These are phyloP conservation scores for Goniozus legneri DNA, from an alignment of 1,140 invertebrate species.

Conservation along the genomic window DNA sequence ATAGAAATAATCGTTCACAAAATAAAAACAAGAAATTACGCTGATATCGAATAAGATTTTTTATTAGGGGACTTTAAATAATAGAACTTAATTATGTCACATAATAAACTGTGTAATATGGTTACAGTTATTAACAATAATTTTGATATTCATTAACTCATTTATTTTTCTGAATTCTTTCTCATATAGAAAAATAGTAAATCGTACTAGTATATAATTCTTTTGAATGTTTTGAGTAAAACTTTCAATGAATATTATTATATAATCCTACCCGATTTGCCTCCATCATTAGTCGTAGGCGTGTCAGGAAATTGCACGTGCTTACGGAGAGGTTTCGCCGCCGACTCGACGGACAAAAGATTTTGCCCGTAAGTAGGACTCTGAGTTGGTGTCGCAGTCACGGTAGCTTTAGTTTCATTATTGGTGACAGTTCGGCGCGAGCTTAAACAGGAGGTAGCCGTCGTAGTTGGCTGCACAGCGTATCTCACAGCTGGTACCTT, in stretches of 20 bases:
- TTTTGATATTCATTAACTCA: too few relatives aligned
- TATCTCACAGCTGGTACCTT: slow-evolving; percentile 40
- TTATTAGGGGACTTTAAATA: too few relatives aligned
- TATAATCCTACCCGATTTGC: too few relatives aligned
- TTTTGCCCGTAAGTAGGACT: slow-evolving; percentile 37
- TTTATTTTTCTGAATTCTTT: too few relatives aligned
- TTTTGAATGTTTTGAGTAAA: not conserved
- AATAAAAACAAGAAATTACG: too few relatives aligned
- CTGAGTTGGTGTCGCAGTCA: slow-evolving; percentile 35
- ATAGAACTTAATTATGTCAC: too few relatives aligned
- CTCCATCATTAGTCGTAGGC: not conserved
- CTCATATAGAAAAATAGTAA: too few relatives aligned
- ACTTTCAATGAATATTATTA: not conserved
- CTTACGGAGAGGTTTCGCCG: slow-evolving; percentile 29
- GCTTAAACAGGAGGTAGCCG: slow-evolving; percentile 32
- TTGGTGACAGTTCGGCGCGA: slow-evolving; percentile 36
- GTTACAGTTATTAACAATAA: too few relatives aligned
- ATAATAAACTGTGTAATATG: too few relatives aligned
- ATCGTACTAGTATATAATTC: too few relatives aligned
- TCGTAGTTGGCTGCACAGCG: slow-evolving; percentile 35
- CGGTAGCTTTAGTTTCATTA: slow-evolving; percentile 39
- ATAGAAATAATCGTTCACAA: too few relatives aligned
- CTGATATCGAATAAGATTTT: too few relatives aligned
- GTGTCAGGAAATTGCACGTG: slow-evolving; percentile 50
- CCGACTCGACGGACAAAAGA: slow-evolving; percentile 22